These are phyloP conservation scores for Amphiprion clarkii DNA, from an alignment of 2,797 vertebrate species.

Conservation along the genomic window DNA sequence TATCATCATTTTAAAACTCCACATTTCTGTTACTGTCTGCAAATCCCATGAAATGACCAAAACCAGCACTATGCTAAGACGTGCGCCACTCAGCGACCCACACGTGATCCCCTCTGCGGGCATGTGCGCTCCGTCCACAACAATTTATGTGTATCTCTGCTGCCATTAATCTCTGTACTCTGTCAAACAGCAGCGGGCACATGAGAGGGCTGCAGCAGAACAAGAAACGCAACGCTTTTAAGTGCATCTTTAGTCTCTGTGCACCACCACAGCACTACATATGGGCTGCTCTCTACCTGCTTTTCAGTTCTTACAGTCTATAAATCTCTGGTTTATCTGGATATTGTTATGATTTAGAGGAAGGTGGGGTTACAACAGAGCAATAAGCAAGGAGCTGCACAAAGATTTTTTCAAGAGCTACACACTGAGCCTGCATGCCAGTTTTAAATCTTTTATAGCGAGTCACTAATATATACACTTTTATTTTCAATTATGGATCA, in stretches of 20 bases:
- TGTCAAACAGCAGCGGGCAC: constrained; percentile 2
- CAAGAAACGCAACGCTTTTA: background rate
- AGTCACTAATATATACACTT: background rate
- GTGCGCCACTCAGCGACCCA: background rate
- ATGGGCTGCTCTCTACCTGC: background rate
- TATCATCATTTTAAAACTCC: background rate
- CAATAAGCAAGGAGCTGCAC: background rate
- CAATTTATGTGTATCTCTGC: background rate
- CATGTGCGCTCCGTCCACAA: background rate
- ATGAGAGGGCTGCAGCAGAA: background rate
- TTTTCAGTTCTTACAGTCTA: background rate
- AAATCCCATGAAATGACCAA: background rate
- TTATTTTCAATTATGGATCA: too few species aligned
- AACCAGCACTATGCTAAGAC: background rate
- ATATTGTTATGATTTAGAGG: background rate
- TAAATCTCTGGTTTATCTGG: background rate
- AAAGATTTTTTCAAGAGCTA: background rate
- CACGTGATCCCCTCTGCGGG: background rate
- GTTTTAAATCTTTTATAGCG: background rate
- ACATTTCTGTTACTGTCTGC: background rate
- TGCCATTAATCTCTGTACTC: constrained; percentile 29
- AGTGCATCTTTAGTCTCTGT: too few species aligned
- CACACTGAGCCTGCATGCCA: background rate
- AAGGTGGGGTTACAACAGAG: background rate
- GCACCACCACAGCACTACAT: background rate